Base-by-base conservation (phyloP, 2,888 invertebrate species). In the Platyscelio sp. region DNA sequence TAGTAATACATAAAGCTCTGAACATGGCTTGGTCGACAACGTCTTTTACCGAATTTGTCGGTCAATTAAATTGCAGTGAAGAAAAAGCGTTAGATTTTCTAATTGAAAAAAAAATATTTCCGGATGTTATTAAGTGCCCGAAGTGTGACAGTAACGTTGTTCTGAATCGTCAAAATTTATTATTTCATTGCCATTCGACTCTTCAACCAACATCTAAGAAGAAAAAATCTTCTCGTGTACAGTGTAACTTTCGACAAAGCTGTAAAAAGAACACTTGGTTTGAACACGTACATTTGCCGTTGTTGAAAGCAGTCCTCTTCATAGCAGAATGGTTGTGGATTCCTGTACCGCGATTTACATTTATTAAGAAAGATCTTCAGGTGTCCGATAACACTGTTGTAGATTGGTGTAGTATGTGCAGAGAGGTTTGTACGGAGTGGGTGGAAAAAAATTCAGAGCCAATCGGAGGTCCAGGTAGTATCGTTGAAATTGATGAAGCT, bases 271-370 rank as follows among this genome's bases (percentile, higher is more conserved):
- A 46, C 1, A 67, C 67, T 1, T 67, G 51, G 67, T 26, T 67
- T 3, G 46, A 46, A 49, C 43, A 67, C n/a, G 27, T 67, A 38
- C 61, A 38, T 18, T 63, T 63, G 40, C 18, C 65, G 6, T 7
- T 43, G 13, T 20, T 49, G 20, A 65, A 40, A 5, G 4, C 5
- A 3, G 22, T 46, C 2, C 5, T 29, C 13, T 65, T 70, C 20
- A 11, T 68, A 2, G 68, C 68, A 5, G 68, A 54, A 38, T 70
- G 70, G 70, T 18, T 70, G 40, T 67, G 67, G 51, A 18, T 67
- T 6, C 33, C 67, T 20, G 1, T 26, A 0, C 51, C 51, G 22
- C 49, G 67, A 1, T 27, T 13, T 15, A 40, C 5, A 15, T 67
- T 51, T 9, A 51, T 67, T 15, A 3, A 2, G 2, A 24, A 20